Percentiles rank a stretch among this genome's conserved stretches.
These are phyloP conservation scores for Caenorhabditis becei DNA, from an alignment of 2,888 invertebrate species.

Conservation along the genomic window DNA sequence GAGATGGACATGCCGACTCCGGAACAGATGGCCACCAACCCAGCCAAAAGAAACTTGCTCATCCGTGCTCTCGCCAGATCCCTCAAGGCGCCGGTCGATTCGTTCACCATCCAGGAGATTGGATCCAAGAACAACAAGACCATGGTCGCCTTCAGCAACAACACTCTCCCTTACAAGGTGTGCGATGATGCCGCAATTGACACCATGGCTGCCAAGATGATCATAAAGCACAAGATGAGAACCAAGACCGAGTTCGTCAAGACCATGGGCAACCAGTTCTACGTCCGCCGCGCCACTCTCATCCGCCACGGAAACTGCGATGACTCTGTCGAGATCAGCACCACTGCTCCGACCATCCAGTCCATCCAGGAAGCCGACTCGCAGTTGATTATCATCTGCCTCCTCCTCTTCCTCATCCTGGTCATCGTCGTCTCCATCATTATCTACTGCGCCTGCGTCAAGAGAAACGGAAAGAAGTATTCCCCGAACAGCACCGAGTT, in stretches of 20 bases:
- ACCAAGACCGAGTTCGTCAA: conserved; percentile 71
- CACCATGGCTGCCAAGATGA: conserved; percentile 67
- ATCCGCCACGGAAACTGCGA: conserved; percentile 63
- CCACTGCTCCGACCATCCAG: conserved; percentile 63
- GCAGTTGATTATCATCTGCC: conserved; percentile 88
- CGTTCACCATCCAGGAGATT: conserved; percentile 62
- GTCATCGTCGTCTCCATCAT: conserved; percentile 88
- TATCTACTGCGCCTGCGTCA: conserved; percentile 62
- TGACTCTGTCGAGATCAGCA: conserved; percentile 56
- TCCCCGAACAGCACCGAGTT: conserved; percentile 71
- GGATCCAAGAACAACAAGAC: conserved; percentile 56
- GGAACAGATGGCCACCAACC: conserved; percentile 48
- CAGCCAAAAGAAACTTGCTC: conserved; percentile 59
- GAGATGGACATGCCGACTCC: conserved; percentile 63
- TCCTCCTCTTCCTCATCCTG: conserved; percentile 88
- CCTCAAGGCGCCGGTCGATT: conserved; percentile 39
- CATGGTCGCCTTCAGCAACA: conserved; percentile 68
- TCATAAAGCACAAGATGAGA: conserved; percentile 66
- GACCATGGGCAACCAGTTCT: conserved; percentile 75
- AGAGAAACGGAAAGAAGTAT: conserved; percentile 65
- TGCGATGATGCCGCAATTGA: conserved; percentile 71
- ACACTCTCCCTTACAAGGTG: conserved; percentile 61
- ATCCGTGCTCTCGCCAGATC: conserved; percentile 57
- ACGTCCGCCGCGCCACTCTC: conserved; percentile 68
- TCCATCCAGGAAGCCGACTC: conserved; percentile 85